These are phyloP conservation scores for Hemistola chrysoprasaria DNA, from an alignment of 2,888 invertebrate genomes.

Conservation along the genomic window DNA sequence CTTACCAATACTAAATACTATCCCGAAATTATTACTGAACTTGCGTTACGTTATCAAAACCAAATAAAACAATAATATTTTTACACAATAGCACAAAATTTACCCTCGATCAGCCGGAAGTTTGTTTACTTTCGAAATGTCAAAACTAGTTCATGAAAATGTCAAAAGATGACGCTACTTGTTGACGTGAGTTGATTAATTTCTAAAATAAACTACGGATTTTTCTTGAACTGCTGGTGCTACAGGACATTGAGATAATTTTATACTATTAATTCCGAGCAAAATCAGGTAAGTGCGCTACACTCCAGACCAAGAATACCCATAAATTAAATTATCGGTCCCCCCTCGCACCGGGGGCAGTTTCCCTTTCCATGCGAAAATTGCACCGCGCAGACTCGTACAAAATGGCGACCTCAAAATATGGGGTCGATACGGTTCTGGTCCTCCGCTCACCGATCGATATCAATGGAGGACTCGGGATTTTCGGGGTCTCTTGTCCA, in stretches of 20 bases:
- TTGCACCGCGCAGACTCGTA: constrained; percentile 85
- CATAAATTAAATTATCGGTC: constrained; percentile 50
- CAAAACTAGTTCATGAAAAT: constrained; percentile 58
- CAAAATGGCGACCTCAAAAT: constrained; percentile 85
- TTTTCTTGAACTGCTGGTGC: constrained; percentile 58
- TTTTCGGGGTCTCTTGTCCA: constrained; percentile 74
- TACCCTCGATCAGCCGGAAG: constrained; percentile 24
- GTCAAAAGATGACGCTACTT: constrained; percentile 57
- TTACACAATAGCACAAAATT: constrained; percentile 1
- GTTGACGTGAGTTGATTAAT: constrained; percentile 70
- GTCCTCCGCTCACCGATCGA: constrained; percentile 84
- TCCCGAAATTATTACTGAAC: too few relatives aligned
- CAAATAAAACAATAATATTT: constrained; percentile 1
- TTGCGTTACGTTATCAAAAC: background rate
- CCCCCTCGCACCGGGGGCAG: constrained; percentile 74
- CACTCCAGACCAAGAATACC: constrained; percentile 36
- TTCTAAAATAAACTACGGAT: constrained; percentile 77
- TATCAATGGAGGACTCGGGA: constrained; percentile 81
- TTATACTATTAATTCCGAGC: constrained; percentile 37
- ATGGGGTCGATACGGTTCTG: constrained; percentile 73
- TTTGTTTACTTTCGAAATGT: constrained; percentile 57
- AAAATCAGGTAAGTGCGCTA: constrained; percentile 58
- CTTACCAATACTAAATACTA: too few relatives aligned
- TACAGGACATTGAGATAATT: constrained; percentile 44
- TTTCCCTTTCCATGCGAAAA: constrained; percentile 78